Base-by-base conservation (phyloP, 2,113 vertebrate genomes). In the Oryzias celebensis region DNA sequence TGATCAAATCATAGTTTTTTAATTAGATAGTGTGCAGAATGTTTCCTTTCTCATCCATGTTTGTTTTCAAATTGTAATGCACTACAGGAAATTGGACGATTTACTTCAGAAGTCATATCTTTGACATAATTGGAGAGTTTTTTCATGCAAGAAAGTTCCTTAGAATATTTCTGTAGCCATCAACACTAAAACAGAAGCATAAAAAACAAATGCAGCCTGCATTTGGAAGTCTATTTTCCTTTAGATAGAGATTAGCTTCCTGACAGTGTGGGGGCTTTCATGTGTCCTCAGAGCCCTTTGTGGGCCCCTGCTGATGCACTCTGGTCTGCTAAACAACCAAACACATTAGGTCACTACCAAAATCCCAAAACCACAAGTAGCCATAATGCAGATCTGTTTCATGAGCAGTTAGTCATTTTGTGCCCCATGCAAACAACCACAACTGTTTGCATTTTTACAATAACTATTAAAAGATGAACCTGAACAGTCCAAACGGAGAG, bases 301-400 rank as follows among this genome's bases (percentile, higher is more conserved):
- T 58, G 67, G 72, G 49, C 71, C 58, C 28, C 44, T 20, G 42
- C 13, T 2, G 15, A 65, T 73, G 65, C 45, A 80, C 51, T 75
- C 70, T 53, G 73, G 67, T 31, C 47, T 68, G 31, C 75, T 81
- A 68, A 77, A 75, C 71, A 68, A 69, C 81, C 71, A 58, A 78
- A 70, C 47, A 57, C 80, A 71, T 77, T 70, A 73, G 75, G 72
- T 64, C 15, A n/a, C 28, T 45, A 36, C 36, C 59, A 49, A 16
- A 76, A 80, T 71, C 80, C 73, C 76, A 81, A 74, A 77, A 74
- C 75, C 64, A 80, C 48, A 41, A 60, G 51, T 36, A 51, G 61
- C 13, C 20, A 15, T 20, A 42, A 14, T 58, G 51, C 47, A 51
- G 48, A 74, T 68, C 43, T 5, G 36, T 45, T 64, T 70, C 64